Evolutionary conservation across 2,888 invertebrate species (phyloP).

Genomic region (Lasioglossum morio): DNA sequence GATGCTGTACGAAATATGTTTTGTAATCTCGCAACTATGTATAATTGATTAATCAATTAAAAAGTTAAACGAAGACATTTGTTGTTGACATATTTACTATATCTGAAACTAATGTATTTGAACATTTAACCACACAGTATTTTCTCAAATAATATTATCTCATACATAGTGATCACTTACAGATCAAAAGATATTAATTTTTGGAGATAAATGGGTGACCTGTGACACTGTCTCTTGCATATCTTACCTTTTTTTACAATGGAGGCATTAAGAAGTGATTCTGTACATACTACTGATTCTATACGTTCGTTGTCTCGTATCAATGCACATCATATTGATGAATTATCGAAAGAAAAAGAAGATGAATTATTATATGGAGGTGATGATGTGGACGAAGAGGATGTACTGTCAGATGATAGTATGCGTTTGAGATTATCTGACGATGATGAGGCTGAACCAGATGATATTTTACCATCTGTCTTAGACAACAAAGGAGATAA

Average conservation of each 20-base stretch:
- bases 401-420: conserved; percentile 78
- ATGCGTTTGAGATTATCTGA: conserved; percentile 82
- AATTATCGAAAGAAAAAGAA: conserved; percentile 75
- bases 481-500: conserved; percentile 25
- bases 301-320: conserved; percentile 67
- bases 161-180: conserved; percentile 58
- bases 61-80: conserved; percentile 17
- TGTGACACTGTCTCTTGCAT: conserved; percentile 59
- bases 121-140: neutral
- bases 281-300: conserved; percentile 73
- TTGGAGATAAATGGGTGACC: conserved; percentile 62
- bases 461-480: conserved; percentile 32
- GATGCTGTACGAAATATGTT: conserved; percentile 22
- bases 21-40: conserved; percentile 42
- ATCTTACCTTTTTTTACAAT: conserved; percentile 66
- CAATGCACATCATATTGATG: conserved; percentile 67
- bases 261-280: conserved; percentile 76
- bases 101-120: conserved; percentile 12
- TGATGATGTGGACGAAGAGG: conserved; percentile 78
- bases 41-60: conserved; percentile 29
- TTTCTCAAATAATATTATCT: conserved; percentile 15
- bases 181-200: conserved; percentile 65
- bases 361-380: conserved; percentile 76
- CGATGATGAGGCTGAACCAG: conserved; percentile 77
- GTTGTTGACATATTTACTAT: neutral